Evolutionary conservation across 2,113 vertebrate genomes (phyloP), one percentile per base, ranked within the genome.

Genomic region (Festucalex cinctus): DNA sequence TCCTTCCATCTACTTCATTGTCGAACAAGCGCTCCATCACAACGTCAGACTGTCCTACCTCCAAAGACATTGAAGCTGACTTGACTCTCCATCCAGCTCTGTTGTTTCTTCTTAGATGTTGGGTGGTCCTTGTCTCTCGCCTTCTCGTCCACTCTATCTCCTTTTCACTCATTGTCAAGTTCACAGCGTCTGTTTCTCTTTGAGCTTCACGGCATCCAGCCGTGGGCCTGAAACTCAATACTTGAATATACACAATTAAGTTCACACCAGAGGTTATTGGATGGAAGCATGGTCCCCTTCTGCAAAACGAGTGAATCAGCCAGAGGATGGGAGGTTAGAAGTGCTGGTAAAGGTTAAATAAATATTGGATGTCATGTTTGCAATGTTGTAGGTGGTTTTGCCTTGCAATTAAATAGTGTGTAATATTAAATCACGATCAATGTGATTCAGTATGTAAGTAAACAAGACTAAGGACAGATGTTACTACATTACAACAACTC

Each of bases 241-340:
- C 86, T 81, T 73, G 71, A 88, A 78, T 86, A 82, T 86, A 88
- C 86, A 89, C 84, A 85, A 82, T 91, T 88, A 86, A 79, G 85
- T 90, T 89, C 83, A 89, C 86, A 84, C 78, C 82, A 74, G 75
- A 81, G 86, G 79, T 85, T 85, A 80, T 65, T 76, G 81, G 74
- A 73, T 83, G 76, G 83, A 88, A 88, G 80, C 77, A 72, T 74
- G 80, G 74, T 77, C 71, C 69, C 69, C 64, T 82, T 87, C 75
- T 80, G 71, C 61, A 70, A 68, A 83, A 80, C 74, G 74, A 78
- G 81, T 54, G 70, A 85, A 81, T 80, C 78, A 81, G 69, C 80
- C 65, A 71, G 78, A 80, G 61, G 57, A 81, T 37, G 26, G 57
- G 39, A 73, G 63, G 56, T 73, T 77, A 63, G 53, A 62, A 67